Evolutionary conservation across 2,888 invertebrate species (phyloP).

Genomic region (Tipula lateralis): DNA sequence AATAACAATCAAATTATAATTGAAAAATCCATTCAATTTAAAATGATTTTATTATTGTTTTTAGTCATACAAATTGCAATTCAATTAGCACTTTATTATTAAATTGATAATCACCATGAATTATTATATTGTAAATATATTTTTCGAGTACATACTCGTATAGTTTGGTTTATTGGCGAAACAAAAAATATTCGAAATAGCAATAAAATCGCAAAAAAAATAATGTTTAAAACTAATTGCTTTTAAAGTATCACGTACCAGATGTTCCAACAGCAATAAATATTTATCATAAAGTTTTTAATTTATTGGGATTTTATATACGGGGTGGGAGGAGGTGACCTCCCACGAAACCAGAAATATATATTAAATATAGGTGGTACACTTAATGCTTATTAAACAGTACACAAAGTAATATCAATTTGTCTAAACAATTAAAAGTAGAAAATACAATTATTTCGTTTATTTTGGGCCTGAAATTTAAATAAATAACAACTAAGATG

Average conservation of each 20-base stretch:
- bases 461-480: neutral
- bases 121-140: neutral
- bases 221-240: neutral
- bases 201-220: neutral
- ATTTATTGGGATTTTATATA: neutral
- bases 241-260: constrained; percentile 16
- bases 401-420: neutral
- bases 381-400: neutral
- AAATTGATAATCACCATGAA: neutral
- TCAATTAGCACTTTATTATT: neutral
- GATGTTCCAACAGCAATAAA: neutral
- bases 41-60: neutral
- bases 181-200: neutral
- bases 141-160: neutral
- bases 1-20: too few relatives aligned
- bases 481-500: neutral
- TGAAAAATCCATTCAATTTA: too few relatives aligned
- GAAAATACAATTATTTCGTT: neutral
- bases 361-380: neutral
- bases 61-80: neutral
- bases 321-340: neutral
- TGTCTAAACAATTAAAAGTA: constrained; percentile 9
- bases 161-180: neutral
- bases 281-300: neutral
- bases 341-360: neutral